Evolutionary conservation across 2,113 vertebrate genomes (phyloP).

Genomic region (Podarcis raffonei): DNA sequence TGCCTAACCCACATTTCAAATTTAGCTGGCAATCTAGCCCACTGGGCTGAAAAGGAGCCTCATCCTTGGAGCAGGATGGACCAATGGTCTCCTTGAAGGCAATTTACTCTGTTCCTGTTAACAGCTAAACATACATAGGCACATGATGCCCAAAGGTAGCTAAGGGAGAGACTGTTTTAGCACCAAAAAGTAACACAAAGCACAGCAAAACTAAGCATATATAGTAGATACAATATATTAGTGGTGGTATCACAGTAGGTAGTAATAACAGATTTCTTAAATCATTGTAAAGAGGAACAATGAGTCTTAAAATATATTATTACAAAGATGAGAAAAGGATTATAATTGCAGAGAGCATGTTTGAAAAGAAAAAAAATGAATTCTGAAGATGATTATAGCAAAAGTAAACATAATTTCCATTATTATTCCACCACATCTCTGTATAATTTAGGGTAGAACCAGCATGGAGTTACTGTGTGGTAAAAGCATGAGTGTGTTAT

Average conservation of each 20-base stretch:
- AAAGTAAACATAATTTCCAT: constrained; percentile 34
- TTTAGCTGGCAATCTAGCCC: too few relatives aligned
- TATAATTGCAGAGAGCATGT: constrained; percentile 43
- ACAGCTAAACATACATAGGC: too few relatives aligned
- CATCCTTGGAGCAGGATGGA: too few relatives aligned
- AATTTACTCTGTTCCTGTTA: too few relatives aligned
- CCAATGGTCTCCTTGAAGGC: too few relatives aligned
- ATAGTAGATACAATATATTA: constrained; percentile 12
- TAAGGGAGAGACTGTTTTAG: background rate
- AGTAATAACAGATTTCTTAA: constrained; percentile 47
- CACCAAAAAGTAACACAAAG: background rate
- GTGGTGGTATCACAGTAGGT: background rate
- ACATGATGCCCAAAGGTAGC: background rate
- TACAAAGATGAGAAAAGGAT: constrained; percentile 36
- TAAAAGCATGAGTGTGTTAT: background rate
- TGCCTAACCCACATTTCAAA: too few relatives aligned
- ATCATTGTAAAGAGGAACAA: constrained; percentile 38
- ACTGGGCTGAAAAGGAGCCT: too few relatives aligned
- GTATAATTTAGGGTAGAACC: background rate
- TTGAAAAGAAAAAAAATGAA: constrained; percentile 6
- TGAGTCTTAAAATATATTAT: constrained; percentile 41
- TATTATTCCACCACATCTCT: background rate
- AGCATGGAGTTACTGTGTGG: background rate
- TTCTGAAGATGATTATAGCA: constrained; percentile 11
- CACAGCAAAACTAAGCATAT: constrained; percentile 26